Base-by-base conservation (phyloP, 1,140 invertebrate species). In the Ceratosolen fusciceps region DNA sequence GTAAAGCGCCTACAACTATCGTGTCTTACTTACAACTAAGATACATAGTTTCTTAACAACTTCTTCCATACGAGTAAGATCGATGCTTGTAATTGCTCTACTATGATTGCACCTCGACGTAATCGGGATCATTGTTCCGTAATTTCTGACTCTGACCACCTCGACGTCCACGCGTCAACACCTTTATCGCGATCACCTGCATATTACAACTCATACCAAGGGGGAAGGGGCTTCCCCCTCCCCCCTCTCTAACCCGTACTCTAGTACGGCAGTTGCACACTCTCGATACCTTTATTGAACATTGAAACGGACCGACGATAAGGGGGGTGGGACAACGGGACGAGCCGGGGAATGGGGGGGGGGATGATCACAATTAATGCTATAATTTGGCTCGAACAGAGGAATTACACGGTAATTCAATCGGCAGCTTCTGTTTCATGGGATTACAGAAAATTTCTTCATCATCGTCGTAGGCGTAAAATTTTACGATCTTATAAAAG, bases 71-170 rank as follows among this genome's bases (percentile, higher is more conserved):
- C 21, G 47, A 29, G 21, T 60, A 74, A 67, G 71, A 73, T 79
- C 77, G 60, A 79, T 79, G 71, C 39, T 79, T 74, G 71, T 74
- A 79, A 74, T 79, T 79, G 70, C 29, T 12, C n/a, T 19, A 26
- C 70, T 73, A 65, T 62, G 58, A 79, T 79, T 79, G 58, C 70
- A 26, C 56, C 70, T 78, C 52, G 70, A 73, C 56, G 73, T 73
- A 79, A 67, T 73, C 70, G 70, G 31, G 14, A 71, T 77, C 52
- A 68, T 70, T 68, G 67, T 43, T 60, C 47, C 39, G 9, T 39
- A 76, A 76, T 76, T 77, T 77, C 31, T 56, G 49, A 21, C 16
- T 21, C 49, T 16, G 12, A 37, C 19, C 16, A 1, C 34, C 39
- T n/a, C n/a, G 1, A 37, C 24, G 2, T 26, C 12, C 24, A 65